phyloP scores from a whole-genome alignment of 2,888 invertebrate genomes.

The Cryptus viduatorius region DNA sequence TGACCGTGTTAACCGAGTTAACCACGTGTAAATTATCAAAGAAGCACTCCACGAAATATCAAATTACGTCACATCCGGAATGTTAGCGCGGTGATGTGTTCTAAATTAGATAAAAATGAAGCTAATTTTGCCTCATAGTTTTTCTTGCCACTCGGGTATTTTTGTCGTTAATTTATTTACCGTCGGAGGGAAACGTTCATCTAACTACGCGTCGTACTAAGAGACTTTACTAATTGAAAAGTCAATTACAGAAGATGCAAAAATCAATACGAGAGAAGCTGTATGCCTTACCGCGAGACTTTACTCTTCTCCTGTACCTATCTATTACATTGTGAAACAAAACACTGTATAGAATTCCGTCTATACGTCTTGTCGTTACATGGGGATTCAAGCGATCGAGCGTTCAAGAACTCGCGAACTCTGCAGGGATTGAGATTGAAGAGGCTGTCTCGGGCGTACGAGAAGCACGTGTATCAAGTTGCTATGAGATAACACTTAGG shows the following conservation, averaged over 20 bases:
- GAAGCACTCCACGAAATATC: background rate
- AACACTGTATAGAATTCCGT: background rate
- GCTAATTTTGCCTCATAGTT: slow-evolving; percentile 3
- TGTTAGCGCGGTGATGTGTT: slow-evolving; percentile 10
- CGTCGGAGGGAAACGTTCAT: background rate
- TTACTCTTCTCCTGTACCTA: background rate
- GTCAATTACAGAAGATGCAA: slow-evolving; percentile 46
- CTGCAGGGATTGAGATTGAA: slow-evolving; percentile 44
- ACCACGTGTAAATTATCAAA: background rate
- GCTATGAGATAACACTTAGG: background rate
- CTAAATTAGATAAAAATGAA: slow-evolving; percentile 1
- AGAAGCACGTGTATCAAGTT: slow-evolving; percentile 43
- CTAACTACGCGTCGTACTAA: slow-evolving; percentile 24
- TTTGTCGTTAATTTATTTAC: too few species aligned
- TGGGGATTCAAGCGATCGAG: slow-evolving; percentile 17
- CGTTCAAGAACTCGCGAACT: background rate
- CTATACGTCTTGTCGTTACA: slow-evolving; percentile 5
- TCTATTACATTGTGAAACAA: slow-evolving; percentile 10
- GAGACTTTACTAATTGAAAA: slow-evolving; percentile 44
- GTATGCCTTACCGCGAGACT: background rate
- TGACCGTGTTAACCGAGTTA: background rate
- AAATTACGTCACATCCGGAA: background rate
- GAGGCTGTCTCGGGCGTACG: slow-evolving; percentile 35
- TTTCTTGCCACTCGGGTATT: background rate
- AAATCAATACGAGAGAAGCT: background rate